Conservation (phyloP, 37 sponge, comb jelly and placozoan genomes). For the Spongilla lacustris region DNA sequence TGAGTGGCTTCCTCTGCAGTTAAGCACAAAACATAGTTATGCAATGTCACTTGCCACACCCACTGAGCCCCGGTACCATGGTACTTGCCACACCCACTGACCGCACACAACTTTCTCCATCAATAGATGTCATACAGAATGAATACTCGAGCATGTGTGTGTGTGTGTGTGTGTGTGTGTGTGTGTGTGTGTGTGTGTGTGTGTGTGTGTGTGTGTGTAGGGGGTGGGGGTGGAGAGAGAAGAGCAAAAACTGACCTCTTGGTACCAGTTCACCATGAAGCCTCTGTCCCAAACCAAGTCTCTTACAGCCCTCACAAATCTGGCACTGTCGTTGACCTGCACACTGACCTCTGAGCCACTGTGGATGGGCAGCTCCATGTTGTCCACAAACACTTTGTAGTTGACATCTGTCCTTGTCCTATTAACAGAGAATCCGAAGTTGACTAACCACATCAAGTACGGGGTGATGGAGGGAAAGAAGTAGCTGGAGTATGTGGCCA, state of each 20-base stretch:
- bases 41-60: no score
- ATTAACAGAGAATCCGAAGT: conserved; percentile 12
- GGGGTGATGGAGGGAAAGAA: conserved; percentile 25
- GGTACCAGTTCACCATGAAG: background rate
- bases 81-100: no score
- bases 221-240: background rate
- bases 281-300: background rate
- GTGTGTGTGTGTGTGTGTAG: no score
- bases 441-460: conserved; percentile 29
- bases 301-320: background rate
- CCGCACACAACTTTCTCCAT: no score
- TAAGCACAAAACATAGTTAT: no score
- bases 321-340: background rate
- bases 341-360: conserved; percentile 47
- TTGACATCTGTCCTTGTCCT: conserved; percentile 23
- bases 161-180: no score
- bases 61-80: no score
- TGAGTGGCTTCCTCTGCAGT: no score
- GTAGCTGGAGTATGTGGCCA: conserved; percentile 33
- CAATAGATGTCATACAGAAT: no score
- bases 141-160: no score
- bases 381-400: conserved; percentile 42
- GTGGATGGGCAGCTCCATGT: conserved; percentile 47
- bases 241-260: background rate
- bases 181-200: no score